Conservation (phyloP, 2,113 vertebrate species). For the Pterocles burchelli region DNA sequence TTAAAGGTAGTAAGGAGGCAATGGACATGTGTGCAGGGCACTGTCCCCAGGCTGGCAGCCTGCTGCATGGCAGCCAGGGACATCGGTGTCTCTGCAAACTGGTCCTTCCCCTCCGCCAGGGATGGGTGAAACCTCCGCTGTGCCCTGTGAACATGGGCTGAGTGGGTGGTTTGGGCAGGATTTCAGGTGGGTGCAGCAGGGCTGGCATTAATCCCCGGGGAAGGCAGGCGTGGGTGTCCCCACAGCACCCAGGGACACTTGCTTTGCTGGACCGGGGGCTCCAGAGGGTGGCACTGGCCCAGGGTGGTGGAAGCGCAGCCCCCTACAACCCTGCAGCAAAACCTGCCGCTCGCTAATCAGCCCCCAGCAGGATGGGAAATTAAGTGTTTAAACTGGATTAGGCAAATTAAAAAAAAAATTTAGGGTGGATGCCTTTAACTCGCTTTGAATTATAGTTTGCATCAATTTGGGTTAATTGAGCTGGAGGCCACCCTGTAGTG, state of each 20-base stretch:
- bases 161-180: background rate
- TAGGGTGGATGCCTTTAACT: background rate
- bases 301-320: background rate
- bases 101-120: background rate
- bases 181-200: too few relatives aligned
- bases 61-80: background rate
- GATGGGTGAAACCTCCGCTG: background rate
- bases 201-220: accelerated
- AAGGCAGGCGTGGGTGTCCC: background rate
- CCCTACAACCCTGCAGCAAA: background rate
- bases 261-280: background rate
- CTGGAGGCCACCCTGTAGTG: background rate
- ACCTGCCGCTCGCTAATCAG: background rate
- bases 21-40: accelerated
- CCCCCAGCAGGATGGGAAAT: accelerated
- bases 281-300: background rate
- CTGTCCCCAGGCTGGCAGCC: background rate
- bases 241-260: background rate
- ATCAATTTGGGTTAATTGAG: background rate
- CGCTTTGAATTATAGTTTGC: background rate
- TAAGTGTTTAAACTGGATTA: background rate
- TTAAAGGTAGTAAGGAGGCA: background rate
- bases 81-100: background rate
- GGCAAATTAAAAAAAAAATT: background rate
- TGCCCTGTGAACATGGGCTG: accelerated